Conservation (phyloP, 2,113 vertebrate species). For the Myrmecophaga tridactyla region DNA sequence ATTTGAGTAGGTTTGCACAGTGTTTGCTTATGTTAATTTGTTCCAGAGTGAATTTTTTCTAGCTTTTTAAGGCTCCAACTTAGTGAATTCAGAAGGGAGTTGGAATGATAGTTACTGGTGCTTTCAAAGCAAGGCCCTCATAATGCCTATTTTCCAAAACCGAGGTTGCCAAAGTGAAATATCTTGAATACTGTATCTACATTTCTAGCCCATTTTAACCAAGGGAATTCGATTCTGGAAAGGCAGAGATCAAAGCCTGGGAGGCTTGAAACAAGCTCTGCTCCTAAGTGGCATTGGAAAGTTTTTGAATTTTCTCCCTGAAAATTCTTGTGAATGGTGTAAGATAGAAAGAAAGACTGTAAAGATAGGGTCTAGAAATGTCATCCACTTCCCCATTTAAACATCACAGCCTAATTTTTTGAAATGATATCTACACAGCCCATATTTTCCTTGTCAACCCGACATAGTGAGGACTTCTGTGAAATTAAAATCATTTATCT, state of each 20-base stretch:
- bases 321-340: background rate
- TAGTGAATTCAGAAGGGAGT: constrained; percentile 49
- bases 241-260: constrained; percentile 62
- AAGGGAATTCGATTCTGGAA: constrained; percentile 67
- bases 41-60: constrained; percentile 29
- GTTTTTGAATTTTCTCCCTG: background rate
- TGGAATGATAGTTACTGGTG: background rate
- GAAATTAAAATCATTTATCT: constrained; percentile 67
- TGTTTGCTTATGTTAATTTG: constrained; percentile 60
- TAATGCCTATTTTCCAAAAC: constrained; percentile 68
- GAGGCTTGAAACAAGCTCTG: constrained; percentile 50
- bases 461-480: background rate
- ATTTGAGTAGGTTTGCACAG: background rate
- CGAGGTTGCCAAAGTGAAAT: constrained; percentile 47
- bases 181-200: constrained; percentile 26
- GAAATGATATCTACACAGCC: constrained; percentile 21
- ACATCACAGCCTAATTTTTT: background rate
- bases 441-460: constrained; percentile 46
- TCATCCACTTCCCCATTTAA: background rate
- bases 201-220: constrained; percentile 47
- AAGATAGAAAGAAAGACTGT: background rate
- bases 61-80: background rate
- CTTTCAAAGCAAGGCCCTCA: constrained; percentile 60
- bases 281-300: background rate
- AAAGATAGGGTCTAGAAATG: background rate